phyloP scores from a whole-genome alignment of 2,888 invertebrate genomes.

The Zygaena filipendulae region DNA sequence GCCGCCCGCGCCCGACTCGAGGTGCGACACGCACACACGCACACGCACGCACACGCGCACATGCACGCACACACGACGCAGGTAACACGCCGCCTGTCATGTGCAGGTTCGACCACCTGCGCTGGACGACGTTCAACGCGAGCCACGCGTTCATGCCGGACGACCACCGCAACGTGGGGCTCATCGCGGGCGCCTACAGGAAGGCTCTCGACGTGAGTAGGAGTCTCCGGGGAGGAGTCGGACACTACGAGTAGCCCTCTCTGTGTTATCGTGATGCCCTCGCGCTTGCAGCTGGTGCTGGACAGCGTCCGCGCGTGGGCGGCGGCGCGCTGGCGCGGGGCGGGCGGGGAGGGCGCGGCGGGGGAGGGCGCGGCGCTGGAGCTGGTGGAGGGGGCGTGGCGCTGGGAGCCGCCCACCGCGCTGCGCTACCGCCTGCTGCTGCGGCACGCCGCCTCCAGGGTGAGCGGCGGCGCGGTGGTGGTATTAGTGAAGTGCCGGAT shows the following conservation, averaged over 20 bases:
- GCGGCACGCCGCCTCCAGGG: conserved; percentile 11
- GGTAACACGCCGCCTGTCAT: too few relatives aligned
- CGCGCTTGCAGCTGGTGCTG: conserved; percentile 30
- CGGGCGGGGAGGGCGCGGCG: conserved; percentile 12
- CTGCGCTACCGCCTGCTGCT: conserved; percentile 37
- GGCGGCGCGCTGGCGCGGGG: conserved; percentile 23
- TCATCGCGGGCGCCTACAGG: conserved; percentile 73
- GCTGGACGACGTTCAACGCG: conserved; percentile 88
- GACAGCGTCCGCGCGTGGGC: conserved; percentile 27
- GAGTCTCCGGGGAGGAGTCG: too few relatives aligned
- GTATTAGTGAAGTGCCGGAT: too few relatives aligned
- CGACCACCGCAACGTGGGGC: conserved; percentile 77
- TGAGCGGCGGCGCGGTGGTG: conserved; percentile 1
- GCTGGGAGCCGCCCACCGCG: conserved; percentile 40
- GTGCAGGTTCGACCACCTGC: conserved; percentile 79
- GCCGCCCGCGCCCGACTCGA: conserved; percentile 64
- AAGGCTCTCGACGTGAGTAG: conserved; percentile 73
- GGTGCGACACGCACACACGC: too few relatives aligned
- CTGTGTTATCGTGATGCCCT: background rate
- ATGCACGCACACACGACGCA: conserved; percentile 49
- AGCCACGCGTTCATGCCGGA: conserved; percentile 85
- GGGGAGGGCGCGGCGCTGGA: conserved; percentile 9
- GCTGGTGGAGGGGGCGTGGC: conserved; percentile 41
- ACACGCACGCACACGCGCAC: conserved; percentile 76
- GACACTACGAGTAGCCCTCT: background rate